Evolutionary conservation across 2,113 vertebrate genomes (phyloP).

Genomic region (Rattus rattus): DNA sequence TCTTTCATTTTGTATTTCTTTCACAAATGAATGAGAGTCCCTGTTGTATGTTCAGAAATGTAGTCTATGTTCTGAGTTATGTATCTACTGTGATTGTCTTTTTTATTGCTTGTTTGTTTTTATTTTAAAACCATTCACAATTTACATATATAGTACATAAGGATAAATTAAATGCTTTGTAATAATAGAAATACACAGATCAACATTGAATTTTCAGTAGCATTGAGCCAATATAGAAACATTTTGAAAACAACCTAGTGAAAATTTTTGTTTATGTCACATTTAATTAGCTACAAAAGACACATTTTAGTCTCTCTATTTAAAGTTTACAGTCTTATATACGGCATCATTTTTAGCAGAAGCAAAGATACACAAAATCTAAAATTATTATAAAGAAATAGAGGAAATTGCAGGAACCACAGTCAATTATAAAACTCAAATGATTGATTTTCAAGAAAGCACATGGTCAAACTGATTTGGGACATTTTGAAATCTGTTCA

Average conservation of each 20-base stretch:
- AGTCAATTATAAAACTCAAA: background rate
- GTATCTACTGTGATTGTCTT: background rate
- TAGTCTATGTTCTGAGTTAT: background rate
- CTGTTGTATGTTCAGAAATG: too few species aligned
- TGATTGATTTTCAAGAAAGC: constrained; percentile 56
- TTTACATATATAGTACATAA: too few species aligned
- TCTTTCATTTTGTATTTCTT: background rate
- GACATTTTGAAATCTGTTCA: constrained; percentile 29
- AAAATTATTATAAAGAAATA: background rate
- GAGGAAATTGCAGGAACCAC: background rate
- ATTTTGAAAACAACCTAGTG: constrained; percentile 25
- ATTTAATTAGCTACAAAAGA: constrained; percentile 25
- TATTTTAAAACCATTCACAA: background rate
- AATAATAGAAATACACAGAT: background rate
- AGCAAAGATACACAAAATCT: background rate
- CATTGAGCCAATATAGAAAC: background rate
- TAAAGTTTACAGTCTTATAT: background rate
- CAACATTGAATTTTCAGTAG: background rate
- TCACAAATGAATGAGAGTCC: background rate
- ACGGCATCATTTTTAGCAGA: background rate
- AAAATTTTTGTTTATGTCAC: background rate
- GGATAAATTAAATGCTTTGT: constrained; percentile 3
- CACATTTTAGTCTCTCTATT: background rate
- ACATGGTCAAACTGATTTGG: constrained; percentile 1
- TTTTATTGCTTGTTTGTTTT: background rate